Conservation (phyloP, 2,888 invertebrate genomes). For the Therioaphis trifolii region DNA sequence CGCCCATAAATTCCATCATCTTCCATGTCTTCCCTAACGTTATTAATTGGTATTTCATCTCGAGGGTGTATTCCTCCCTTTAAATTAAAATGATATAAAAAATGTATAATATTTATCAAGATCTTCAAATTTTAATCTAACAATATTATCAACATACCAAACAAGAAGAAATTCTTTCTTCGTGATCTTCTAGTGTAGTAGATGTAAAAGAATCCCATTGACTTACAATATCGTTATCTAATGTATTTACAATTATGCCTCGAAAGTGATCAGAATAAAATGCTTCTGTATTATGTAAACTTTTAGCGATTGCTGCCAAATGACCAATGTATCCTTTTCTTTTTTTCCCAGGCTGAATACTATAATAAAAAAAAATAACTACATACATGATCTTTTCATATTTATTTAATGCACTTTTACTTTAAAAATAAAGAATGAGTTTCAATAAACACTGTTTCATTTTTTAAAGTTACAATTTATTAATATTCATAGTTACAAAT, state of each 20-base stretch:
- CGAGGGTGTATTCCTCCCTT: slow-evolving; percentile 56
- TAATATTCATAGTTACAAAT: no score
- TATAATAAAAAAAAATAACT: background rate
- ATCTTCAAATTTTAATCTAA: background rate
- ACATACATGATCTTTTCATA: no score
- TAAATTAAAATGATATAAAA: background rate
- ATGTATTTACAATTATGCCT: slow-evolving; percentile 52
- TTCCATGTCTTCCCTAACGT: slow-evolving; percentile 46
- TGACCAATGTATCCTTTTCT: slow-evolving; percentile 76
- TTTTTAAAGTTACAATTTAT: no score
- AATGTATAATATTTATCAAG: background rate
- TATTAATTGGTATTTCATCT: slow-evolving; percentile 40
- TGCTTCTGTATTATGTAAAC: slow-evolving; percentile 69
- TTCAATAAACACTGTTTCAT: no score
- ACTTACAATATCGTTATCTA: slow-evolving; percentile 36
- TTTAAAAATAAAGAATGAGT: no score
- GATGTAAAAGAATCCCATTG: slow-evolving; percentile 52
- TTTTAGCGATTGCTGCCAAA: slow-evolving; percentile 72
- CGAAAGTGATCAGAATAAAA: slow-evolving; percentile 52
- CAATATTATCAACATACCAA: slow-evolving; percentile 21
- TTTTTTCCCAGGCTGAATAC: slow-evolving; percentile 63
- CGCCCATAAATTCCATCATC: slow-evolving; percentile 50
- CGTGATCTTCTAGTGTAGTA: slow-evolving; percentile 43
- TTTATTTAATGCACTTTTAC: no score
- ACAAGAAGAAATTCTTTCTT: slow-evolving; percentile 54